phyloP scores from a whole-genome alignment of 2,113 vertebrate species.

The Dipodomys merriami region DNA sequence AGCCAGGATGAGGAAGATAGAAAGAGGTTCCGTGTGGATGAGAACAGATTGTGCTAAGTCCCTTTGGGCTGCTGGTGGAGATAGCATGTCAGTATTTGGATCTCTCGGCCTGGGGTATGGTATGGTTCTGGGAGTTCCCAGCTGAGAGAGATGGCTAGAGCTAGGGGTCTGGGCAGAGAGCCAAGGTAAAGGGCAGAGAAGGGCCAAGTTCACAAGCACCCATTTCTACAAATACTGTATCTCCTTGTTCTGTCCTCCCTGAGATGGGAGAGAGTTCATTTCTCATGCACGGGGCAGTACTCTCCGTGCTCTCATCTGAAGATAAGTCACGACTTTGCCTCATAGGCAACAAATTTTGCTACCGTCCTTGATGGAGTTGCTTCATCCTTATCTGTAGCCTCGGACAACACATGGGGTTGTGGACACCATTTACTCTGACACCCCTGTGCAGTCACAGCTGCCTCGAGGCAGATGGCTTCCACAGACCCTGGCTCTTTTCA shows the following conservation, averaged over 20 bases:
- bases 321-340: background rate
- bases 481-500: constrained; percentile 4
- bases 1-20: background rate
- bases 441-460: background rate
- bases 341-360: background rate
- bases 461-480: background rate
- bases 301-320: background rate
- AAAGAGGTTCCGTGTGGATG: background rate
- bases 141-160: background rate
- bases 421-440: background rate
- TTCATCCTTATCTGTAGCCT: background rate
- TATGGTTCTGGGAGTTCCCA: background rate
- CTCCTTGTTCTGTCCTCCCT: background rate
- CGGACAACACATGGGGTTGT: background rate
- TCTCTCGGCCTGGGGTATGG: background rate
- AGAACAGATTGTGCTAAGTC: background rate
- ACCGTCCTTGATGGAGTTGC: background rate
- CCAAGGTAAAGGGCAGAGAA: background rate
- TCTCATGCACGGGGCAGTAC: background rate
- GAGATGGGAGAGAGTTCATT: background rate
- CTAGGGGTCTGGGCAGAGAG: background rate
- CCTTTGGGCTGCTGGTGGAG: background rate
- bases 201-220: background rate
- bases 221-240: background rate
- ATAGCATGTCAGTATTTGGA: background rate